Conservation (phyloP, 2,888 invertebrate species). For the Unio pictorum region DNA sequence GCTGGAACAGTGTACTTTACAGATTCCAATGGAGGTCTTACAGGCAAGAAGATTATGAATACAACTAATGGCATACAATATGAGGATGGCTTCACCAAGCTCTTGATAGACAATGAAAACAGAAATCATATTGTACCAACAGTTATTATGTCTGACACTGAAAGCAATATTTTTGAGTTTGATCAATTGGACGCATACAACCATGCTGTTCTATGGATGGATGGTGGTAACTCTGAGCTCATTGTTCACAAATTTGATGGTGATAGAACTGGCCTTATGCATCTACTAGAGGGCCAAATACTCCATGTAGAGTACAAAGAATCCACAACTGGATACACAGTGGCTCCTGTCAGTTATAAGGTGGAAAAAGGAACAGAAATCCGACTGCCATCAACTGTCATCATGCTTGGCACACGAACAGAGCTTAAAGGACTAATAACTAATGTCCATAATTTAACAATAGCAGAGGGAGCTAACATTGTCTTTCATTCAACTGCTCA, state of each 20-base stretch:
- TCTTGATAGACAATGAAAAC: slow-evolving; percentile 53
- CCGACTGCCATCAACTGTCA: slow-evolving; percentile 45
- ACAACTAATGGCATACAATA: slow-evolving; percentile 28
- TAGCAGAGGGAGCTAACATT: slow-evolving; percentile 49
- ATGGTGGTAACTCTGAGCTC: slow-evolving; percentile 34
- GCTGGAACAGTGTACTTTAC: slow-evolving; percentile 48
- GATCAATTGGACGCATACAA: slow-evolving; percentile 45
- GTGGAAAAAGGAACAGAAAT: slow-evolving; percentile 45
- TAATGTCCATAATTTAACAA: slow-evolving; percentile 53
- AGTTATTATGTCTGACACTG: slow-evolving; percentile 39
- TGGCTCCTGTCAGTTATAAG: slow-evolving; percentile 56
- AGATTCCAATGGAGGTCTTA: slow-evolving; percentile 35
- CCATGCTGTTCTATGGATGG: slow-evolving; percentile 49
- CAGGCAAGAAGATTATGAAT: slow-evolving; percentile 27
- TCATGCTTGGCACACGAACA: slow-evolving; percentile 52
- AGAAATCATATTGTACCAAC: slow-evolving; percentile 50
- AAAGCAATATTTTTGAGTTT: slow-evolving; percentile 33
- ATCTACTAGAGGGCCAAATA: slow-evolving; percentile 38
- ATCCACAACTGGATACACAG: slow-evolving; percentile 50
- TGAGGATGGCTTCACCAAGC: slow-evolving; percentile 38
- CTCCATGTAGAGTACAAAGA: slow-evolving; percentile 49
- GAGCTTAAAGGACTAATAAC: slow-evolving; percentile 46
- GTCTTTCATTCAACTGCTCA: slow-evolving; percentile 48
- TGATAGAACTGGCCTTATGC: slow-evolving; percentile 55
- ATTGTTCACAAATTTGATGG: slow-evolving; percentile 53